Evolutionary conservation across 2,888 invertebrate species (phyloP).

Genomic region (Tricholauxania praeusta): DNA sequence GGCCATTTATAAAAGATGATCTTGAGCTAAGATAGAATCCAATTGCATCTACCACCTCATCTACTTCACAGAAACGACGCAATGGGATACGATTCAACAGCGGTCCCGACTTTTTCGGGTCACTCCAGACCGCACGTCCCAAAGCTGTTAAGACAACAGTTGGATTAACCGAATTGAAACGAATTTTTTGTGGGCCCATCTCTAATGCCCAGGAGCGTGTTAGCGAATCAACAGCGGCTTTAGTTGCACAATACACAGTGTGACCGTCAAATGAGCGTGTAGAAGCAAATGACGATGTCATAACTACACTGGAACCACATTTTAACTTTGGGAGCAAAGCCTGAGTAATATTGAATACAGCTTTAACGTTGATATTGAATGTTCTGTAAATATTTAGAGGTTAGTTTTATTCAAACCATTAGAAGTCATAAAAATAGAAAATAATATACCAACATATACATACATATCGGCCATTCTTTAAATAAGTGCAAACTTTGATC

Average conservation of each 20-base stretch:
- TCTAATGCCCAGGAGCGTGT: constrained; percentile 88
- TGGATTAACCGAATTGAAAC: constrained; percentile 92
- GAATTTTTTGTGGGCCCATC: constrained; percentile 83
- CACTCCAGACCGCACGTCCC: constrained; percentile 86
- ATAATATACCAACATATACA: no score
- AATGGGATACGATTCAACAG: constrained; percentile 87
- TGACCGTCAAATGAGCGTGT: constrained; percentile 79
- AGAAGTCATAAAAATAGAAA: no score
- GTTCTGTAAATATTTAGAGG: constrained; percentile 67
- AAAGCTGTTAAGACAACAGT: constrained; percentile 94
- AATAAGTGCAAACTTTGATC: no score
- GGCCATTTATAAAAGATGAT: constrained; percentile 86
- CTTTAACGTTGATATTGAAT: constrained; percentile 86
- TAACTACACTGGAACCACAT: constrained; percentile 85
- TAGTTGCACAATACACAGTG: constrained; percentile 84
- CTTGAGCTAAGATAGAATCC: constrained; percentile 84
- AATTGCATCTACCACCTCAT: constrained; percentile 85
- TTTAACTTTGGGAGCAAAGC: constrained; percentile 82
- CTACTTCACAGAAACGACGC: constrained; percentile 81
- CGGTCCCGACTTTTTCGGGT: constrained; percentile 77
- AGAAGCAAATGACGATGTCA: constrained; percentile 87
- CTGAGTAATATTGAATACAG: constrained; percentile 88
- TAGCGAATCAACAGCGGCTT: constrained; percentile 89
- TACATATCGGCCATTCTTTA: no score
- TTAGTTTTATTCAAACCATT: background rate